These are phyloP conservation scores for Columba livia DNA, from an alignment of 2,113 vertebrate species.

Conservation along the genomic window DNA sequence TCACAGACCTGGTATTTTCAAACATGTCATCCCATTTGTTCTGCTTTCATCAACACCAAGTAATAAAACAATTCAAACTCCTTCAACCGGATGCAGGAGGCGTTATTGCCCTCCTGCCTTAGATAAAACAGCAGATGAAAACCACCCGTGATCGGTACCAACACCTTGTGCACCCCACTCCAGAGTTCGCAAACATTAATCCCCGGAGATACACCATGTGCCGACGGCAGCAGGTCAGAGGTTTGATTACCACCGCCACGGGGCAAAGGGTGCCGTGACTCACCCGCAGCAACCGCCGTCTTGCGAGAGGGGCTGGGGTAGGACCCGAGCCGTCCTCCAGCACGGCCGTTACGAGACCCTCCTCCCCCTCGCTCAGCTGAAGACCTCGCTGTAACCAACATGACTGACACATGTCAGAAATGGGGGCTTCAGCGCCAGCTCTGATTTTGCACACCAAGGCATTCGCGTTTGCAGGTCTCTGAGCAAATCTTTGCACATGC, in stretches of 20 bases:
- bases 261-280: neutral
- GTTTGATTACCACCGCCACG: accelerated
- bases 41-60: slow-evolving; percentile 44
- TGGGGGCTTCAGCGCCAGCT: neutral
- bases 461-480: neutral
- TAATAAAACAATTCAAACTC: neutral
- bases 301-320: neutral
- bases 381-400: neutral
- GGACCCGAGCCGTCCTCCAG: neutral
- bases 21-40: slow-evolving; percentile 72
- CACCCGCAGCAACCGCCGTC: accelerated
- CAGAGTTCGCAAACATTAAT: neutral
- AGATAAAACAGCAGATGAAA: neutral
- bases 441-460: neutral
- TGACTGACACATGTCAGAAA: neutral
- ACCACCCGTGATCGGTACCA: neutral
- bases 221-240: neutral
- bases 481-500: neutral
- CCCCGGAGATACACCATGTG: neutral
- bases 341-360: neutral
- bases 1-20: slow-evolving; percentile 56
- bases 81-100: neutral
- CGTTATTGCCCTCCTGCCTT: neutral
- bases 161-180: neutral
- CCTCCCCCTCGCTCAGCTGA: neutral